phyloP scores from a whole-genome alignment of 2,797 vertebrate species.

The Erethizon dorsatum region DNA sequence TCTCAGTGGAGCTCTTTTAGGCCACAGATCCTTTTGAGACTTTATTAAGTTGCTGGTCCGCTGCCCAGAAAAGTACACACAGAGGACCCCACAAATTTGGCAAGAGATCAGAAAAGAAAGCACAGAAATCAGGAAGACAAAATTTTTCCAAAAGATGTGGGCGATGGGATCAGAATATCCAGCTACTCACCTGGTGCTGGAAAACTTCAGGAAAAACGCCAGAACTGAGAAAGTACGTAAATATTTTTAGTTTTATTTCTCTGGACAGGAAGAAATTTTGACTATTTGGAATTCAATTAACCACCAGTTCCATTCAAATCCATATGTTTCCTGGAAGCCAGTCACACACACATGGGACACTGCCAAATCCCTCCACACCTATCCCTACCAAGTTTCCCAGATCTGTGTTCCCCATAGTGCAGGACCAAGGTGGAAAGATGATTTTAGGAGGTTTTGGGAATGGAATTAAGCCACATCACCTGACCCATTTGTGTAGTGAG shows the following conservation, averaged over 20 bases:
- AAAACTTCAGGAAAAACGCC: neutral
- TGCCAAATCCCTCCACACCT: neutral
- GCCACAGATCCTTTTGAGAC: neutral
- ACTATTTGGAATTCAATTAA: constrained; percentile 21
- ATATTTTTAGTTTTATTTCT: constrained; percentile 19
- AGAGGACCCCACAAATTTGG: neutral
- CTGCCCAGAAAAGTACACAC: constrained; percentile 21
- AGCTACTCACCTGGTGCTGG: neutral
- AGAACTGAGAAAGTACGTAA: neutral
- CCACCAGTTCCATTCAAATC: neutral
- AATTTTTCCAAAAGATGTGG: constrained; percentile 18
- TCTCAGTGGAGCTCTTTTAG: neutral
- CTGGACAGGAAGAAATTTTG: constrained; percentile 25
- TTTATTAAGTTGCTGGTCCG: constrained; percentile 21
- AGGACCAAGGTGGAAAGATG: neutral
- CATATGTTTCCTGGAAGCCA: constrained; percentile 20
- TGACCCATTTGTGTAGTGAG: neutral
- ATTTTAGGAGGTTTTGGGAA: neutral
- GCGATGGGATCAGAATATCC: neutral
- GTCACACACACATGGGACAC: neutral
- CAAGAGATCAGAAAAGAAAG: neutral
- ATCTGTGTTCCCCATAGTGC: neutral
- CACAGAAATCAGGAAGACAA: constrained; percentile 21
- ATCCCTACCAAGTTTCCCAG: neutral
- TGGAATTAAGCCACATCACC: neutral